Evolutionary conservation across 2,113 vertebrate genomes (phyloP).

Genomic region (Centropus unirufus): DNA sequence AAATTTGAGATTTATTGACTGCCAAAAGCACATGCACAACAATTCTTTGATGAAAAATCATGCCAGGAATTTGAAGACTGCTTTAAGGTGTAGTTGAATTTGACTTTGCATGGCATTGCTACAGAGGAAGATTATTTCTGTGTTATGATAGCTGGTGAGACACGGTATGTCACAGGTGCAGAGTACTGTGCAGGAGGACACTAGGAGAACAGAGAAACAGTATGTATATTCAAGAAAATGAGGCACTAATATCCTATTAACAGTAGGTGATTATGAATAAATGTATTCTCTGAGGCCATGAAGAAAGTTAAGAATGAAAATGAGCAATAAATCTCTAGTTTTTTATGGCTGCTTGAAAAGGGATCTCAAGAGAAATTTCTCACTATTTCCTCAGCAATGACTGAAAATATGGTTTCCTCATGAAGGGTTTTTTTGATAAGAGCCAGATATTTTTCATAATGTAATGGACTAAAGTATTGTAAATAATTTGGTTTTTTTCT

Average conservation of each 20-base stretch:
- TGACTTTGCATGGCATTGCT: not conserved
- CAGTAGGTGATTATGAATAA: not conserved
- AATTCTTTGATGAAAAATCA: not conserved
- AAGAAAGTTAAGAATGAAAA: not conserved
- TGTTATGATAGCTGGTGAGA: not conserved
- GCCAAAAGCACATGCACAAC: not conserved
- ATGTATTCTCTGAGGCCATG: not conserved
- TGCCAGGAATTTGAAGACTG: rapidly evolving
- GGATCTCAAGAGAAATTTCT: not conserved
- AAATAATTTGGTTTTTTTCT: not conserved
- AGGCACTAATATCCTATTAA: not conserved
- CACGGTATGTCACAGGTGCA: not conserved
- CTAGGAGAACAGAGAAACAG: not conserved
- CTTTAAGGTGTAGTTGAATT: not conserved
- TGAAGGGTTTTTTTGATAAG: not conserved
- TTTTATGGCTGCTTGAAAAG: not conserved
- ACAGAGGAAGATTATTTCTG: not conserved
- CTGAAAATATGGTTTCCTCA: not conserved
- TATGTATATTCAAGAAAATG: not conserved
- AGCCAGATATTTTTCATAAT: not conserved
- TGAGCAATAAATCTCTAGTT: not conserved
- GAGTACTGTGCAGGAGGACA: not conserved
- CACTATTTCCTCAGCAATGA: not conserved
- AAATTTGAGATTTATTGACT: not conserved
- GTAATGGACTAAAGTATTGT: not conserved